Conservation (phyloP, 2,888 invertebrate species). For the Agrotis ipsilon region DNA sequence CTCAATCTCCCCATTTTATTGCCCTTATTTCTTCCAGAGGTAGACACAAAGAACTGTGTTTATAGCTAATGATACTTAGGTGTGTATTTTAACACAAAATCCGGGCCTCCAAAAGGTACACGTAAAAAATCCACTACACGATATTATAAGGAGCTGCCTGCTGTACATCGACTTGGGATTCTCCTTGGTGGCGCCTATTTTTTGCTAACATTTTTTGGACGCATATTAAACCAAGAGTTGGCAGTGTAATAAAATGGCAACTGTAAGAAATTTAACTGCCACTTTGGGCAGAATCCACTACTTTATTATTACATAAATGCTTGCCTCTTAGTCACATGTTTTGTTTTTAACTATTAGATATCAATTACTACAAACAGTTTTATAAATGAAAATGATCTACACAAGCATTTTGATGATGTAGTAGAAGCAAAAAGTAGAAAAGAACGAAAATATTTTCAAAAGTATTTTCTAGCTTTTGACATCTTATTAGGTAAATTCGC, state of each 20-base stretch:
- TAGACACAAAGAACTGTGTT: conserved; percentile 89
- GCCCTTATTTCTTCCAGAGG: conserved; percentile 86
- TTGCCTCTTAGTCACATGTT: conserved; percentile 44
- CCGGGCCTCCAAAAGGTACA: conserved; percentile 82
- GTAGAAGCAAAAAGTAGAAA: too few species aligned
- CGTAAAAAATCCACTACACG: conserved; percentile 87
- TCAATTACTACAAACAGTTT: not conserved
- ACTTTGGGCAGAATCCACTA: conserved; percentile 80
- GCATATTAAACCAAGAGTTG: conserved; percentile 85
- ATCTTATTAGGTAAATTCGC: not conserved
- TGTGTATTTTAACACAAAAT: conserved; percentile 91
- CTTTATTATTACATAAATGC: conserved; percentile 74
- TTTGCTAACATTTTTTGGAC: conserved; percentile 86
- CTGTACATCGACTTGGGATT: conserved; percentile 76
- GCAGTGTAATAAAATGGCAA: conserved; percentile 88
- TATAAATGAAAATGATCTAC: not conserved
- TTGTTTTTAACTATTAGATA: too few species aligned
- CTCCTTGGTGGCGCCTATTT: conserved; percentile 89
- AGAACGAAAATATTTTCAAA: too few species aligned
- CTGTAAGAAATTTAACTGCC: conserved; percentile 86
- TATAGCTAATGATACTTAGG: conserved; percentile 91
- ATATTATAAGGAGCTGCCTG: conserved; percentile 84
- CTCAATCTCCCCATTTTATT: conserved; percentile 86
- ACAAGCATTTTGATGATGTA: not conserved
- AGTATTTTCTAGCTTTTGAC: not conserved